Conservation (phyloP, 2,113 vertebrate genomes). For the Cettia cetti region DNA sequence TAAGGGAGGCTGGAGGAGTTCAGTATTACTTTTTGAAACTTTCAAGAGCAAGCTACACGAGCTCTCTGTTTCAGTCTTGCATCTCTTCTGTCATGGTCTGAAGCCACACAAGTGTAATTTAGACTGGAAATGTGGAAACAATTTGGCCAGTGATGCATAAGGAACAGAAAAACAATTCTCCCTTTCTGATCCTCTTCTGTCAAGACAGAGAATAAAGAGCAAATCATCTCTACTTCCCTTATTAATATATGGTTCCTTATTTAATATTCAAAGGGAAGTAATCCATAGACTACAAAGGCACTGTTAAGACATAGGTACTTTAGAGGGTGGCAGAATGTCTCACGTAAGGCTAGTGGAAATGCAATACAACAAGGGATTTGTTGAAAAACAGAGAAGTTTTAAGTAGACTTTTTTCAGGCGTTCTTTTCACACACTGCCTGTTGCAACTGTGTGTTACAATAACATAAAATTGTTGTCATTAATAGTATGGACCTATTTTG, state of each 20-base stretch:
- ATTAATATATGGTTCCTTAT: neutral
- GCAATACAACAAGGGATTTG: neutral
- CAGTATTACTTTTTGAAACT: neutral
- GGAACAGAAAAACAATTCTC: conserved; percentile 15
- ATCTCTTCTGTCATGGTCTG: neutral
- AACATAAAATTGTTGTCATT: neutral
- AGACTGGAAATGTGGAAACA: conserved; percentile 37
- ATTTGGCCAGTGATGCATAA: conserved; percentile 1
- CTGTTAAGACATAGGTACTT: neutral
- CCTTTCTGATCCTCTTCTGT: neutral
- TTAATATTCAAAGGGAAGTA: neutral
- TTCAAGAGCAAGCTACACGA: neutral
- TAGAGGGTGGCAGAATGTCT: neutral
- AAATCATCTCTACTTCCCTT: neutral
- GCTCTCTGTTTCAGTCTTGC: neutral
- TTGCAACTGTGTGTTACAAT: neutral
- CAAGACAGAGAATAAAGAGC: neutral
- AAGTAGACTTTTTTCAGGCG: neutral
- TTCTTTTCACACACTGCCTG: neutral
- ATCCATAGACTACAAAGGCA: neutral
- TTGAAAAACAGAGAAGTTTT: neutral
- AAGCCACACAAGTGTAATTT: neutral
- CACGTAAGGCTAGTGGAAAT: neutral
- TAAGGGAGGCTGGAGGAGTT: neutral
- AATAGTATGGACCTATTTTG: neutral